phyloP scores from a whole-genome alignment of 2,888 invertebrate species.

The Hypomecis punctinalis region DNA sequence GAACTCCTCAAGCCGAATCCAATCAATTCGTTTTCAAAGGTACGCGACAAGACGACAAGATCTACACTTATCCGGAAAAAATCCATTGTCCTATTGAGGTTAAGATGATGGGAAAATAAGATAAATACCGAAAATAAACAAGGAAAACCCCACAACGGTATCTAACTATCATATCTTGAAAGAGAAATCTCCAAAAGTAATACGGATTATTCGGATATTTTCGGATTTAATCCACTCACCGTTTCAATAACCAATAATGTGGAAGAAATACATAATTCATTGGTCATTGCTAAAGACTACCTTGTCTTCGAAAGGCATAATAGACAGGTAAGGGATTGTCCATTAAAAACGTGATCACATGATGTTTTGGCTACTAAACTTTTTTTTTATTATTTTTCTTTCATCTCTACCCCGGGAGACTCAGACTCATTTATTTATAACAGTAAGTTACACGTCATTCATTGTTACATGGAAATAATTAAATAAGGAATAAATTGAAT shows the following conservation, averaged over 20 bases:
- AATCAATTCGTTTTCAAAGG: too few relatives aligned
- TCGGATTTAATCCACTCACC: slow-evolving; percentile 26
- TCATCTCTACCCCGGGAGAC: too few relatives aligned
- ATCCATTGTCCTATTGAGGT: not conserved
- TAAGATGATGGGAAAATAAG: not conserved
- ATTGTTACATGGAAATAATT: too few relatives aligned
- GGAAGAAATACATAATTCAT: slow-evolving; percentile 28
- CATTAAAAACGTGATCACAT: too few relatives aligned
- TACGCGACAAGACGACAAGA: too few relatives aligned
- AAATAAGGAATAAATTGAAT: too few relatives aligned
- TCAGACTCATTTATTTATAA: too few relatives aligned
- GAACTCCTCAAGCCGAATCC: too few relatives aligned
- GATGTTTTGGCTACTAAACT: too few relatives aligned
- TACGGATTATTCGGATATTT: slow-evolving; percentile 19
- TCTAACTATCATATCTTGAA: not conserved
- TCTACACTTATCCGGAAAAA: not conserved
- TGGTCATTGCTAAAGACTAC: slow-evolving; percentile 1
- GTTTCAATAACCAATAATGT: slow-evolving; percentile 25
- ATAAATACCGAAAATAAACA: not conserved
- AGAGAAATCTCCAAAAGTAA: slow-evolving; percentile 5
- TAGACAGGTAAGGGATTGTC: not conserved
- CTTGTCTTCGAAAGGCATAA: slow-evolving; percentile 14
- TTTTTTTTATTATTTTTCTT: too few relatives aligned
- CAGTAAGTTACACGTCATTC: too few relatives aligned
- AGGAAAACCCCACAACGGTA: slow-evolving; percentile 3